These are phyloP conservation scores for Dendrolimus punctatus DNA, from an alignment of 1,140 invertebrate genomes.

Conservation along the genomic window DNA sequence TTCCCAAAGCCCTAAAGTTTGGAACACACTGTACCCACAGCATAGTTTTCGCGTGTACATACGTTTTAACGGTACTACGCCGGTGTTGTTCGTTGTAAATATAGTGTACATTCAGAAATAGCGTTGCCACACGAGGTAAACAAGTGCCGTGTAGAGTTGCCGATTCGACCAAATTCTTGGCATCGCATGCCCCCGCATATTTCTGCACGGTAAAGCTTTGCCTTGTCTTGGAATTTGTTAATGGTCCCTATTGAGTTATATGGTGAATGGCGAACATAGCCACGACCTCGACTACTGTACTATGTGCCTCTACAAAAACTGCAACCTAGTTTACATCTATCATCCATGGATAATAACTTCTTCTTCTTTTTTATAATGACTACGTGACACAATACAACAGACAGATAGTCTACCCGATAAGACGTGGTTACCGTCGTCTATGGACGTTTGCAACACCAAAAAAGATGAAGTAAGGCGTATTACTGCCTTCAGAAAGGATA, in stretches of 20 bases:
- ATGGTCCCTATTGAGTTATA: background rate
- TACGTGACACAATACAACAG: no score
- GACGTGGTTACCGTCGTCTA: no score
- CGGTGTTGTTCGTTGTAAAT: conserved; percentile 17
- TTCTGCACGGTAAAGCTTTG: conserved; percentile 23
- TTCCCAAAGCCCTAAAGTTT: no score
- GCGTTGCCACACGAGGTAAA: conserved; percentile 30
- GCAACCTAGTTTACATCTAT: no score
- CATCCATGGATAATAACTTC: no score
- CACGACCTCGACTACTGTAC: background rate
- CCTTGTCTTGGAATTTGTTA: conserved; percentile 5
- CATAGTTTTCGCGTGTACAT: conserved; percentile 11
- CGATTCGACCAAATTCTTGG: conserved; percentile 59
- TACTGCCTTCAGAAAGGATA: no score
- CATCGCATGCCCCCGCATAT: conserved; percentile 41
- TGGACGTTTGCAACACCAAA: no score
- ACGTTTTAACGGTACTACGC: conserved; percentile 16
- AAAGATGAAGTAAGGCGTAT: no score
- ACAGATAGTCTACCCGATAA: no score
- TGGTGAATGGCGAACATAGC: background rate
- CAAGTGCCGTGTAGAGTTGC: conserved; percentile 39
- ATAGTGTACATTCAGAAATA: conserved; percentile 26
- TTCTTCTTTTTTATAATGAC: no score
- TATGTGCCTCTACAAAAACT: no score
- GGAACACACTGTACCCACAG: background rate